Conservation (phyloP, 2,888 invertebrate species). For the Eupithecia insigniata region DNA sequence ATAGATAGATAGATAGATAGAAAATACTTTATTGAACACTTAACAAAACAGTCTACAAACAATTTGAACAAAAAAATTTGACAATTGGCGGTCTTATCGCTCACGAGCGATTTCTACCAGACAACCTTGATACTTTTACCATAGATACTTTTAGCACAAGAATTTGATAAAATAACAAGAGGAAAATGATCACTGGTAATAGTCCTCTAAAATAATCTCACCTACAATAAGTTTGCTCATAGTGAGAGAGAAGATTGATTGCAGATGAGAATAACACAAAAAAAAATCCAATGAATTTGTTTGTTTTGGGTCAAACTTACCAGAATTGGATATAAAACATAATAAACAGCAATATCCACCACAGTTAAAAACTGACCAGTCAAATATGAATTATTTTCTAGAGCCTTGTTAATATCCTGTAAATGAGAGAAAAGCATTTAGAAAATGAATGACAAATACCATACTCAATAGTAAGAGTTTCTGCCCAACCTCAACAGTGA, state of each 20-base stretch:
- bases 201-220: neutral
- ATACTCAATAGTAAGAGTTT: too few species aligned
- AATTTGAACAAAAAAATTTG: too few species aligned
- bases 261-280: neutral
- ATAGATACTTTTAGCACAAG: neutral
- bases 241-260: neutral
- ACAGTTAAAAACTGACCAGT: constrained; percentile 81
- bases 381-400: constrained; percentile 70
- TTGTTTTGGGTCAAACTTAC: constrained; percentile 71
- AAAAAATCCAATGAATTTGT: neutral
- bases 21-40: too few species aligned
- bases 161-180: neutral
- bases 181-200: neutral
- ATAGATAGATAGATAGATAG: too few species aligned
- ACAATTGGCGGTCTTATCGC: too few species aligned
- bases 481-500: too few species aligned
- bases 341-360: constrained; percentile 88
- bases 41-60: too few species aligned
- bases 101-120: too few species aligned
- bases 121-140: too few species aligned
- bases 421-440: constrained; percentile 42
- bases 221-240: neutral
- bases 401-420: constrained; percentile 73
- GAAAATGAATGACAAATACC: neutral
- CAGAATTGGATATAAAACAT: constrained; percentile 86